Evolutionary conservation across 2,888 invertebrate species (phyloP).

Genomic region (Tryphoninae sp.): DNA sequence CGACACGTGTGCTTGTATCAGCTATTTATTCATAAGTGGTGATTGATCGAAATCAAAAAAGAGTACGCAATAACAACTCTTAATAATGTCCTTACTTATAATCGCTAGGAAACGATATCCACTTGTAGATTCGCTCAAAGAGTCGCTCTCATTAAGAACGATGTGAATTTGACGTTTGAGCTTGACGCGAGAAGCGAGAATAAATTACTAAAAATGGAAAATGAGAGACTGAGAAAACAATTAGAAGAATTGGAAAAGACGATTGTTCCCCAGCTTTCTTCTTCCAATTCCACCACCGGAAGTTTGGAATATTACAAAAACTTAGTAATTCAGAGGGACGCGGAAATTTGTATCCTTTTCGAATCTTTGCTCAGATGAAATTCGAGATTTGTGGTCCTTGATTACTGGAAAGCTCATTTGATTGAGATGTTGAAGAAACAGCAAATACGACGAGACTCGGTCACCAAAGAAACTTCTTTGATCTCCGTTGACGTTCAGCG

Average conservation of each 20-base stretch:
- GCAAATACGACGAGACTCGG: constrained; percentile 29
- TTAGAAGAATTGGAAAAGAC: constrained; percentile 71
- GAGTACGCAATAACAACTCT: background rate
- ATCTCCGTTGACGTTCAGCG: background rate
- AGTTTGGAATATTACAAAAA: constrained; percentile 74
- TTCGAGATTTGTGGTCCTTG: constrained; percentile 13
- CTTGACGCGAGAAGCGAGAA: constrained; percentile 81
- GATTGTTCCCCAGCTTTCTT: constrained; percentile 45
- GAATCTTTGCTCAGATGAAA: background rate
- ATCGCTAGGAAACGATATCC: constrained; percentile 82
- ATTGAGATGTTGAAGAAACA: constrained; percentile 68
- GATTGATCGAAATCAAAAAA: background rate
- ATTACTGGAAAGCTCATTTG: constrained; percentile 63
- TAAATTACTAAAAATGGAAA: constrained; percentile 79
- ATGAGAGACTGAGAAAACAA: constrained; percentile 78
- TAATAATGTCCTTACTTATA: constrained; percentile 56
- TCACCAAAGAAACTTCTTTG: background rate
- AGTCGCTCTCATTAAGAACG: constrained; percentile 82
- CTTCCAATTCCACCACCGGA: constrained; percentile 45
- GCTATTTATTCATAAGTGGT: background rate
- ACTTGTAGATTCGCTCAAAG: constrained; percentile 83
- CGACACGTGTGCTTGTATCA: constrained; percentile 32
- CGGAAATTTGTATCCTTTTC: constrained; percentile 80
- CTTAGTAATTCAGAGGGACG: constrained; percentile 77
- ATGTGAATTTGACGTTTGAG: constrained; percentile 80